phyloP scores from a whole-genome alignment of 1,140 invertebrate species.

The Anoplolepis gracilipes region DNA sequence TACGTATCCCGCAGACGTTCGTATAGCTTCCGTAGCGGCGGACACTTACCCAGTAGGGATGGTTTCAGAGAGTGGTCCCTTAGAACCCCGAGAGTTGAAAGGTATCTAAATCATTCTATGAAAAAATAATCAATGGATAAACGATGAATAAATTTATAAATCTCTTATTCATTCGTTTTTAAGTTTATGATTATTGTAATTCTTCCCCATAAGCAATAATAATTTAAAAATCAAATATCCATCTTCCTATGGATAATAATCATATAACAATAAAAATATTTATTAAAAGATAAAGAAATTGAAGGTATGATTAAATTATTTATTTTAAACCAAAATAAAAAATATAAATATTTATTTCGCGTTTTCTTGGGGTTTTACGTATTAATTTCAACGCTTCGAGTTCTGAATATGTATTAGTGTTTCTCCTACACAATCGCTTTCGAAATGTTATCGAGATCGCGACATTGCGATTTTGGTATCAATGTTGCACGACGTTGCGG shows the following conservation, averaged over 20 bases:
- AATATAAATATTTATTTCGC: background rate
- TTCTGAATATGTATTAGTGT: background rate
- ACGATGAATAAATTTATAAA: no score
- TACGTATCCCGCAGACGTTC: background rate
- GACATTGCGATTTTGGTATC: constrained; percentile 31
- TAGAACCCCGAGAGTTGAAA: background rate
- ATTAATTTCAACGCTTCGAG: background rate
- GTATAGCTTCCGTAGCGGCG: background rate
- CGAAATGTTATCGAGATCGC: constrained; percentile 25
- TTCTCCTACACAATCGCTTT: background rate
- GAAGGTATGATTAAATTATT: background rate
- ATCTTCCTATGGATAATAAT: background rate
- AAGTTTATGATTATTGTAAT: no score
- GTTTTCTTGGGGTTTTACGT: no score
- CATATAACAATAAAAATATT: background rate
- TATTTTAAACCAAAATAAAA: background rate
- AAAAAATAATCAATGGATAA: no score
- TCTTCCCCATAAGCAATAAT: no score
- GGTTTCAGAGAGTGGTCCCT: background rate
- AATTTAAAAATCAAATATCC: background rate
- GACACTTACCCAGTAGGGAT: background rate
- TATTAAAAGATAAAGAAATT: background rate
- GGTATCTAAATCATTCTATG: background rate
- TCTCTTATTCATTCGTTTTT: background rate
- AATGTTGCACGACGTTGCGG: constrained; percentile 29